Conservation (phyloP, 2,797 vertebrate genomes). For the Meriones psammophilus region DNA sequence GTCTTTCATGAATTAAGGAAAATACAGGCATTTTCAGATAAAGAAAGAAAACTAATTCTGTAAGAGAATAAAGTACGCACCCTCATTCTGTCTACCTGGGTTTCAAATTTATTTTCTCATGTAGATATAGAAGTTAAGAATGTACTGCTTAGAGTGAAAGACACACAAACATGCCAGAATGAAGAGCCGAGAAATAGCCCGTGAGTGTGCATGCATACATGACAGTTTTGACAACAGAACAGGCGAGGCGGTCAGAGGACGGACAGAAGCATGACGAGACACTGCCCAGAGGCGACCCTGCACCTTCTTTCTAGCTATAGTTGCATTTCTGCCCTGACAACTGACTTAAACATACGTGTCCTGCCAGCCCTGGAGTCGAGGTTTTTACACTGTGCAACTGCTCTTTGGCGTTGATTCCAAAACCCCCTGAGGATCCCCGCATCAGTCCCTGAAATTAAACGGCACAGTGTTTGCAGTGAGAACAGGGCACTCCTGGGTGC, state of each 20-base stretch:
- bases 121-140: background rate
- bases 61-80: conserved; percentile 12
- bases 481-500: background rate
- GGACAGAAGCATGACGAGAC: background rate
- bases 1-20: background rate
- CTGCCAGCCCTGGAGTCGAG: background rate
- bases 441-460: background rate
- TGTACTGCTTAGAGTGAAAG: background rate
- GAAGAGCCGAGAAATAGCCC: background rate
- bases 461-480: background rate
- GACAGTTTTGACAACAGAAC: background rate
- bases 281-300: background rate
- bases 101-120: background rate
- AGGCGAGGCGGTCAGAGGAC: background rate
- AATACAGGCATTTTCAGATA: background rate
- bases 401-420: background rate
- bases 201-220: accelerated
- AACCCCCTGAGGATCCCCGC: background rate
- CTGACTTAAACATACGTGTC: too few relatives aligned
- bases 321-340: background rate
- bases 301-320: background rate
- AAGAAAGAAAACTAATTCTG: background rate
- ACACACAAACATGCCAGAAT: background rate
- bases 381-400: background rate
- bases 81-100: background rate